Base-by-base conservation (phyloP, 2,888 invertebrate genomes). In the Dione vanillae region DNA sequence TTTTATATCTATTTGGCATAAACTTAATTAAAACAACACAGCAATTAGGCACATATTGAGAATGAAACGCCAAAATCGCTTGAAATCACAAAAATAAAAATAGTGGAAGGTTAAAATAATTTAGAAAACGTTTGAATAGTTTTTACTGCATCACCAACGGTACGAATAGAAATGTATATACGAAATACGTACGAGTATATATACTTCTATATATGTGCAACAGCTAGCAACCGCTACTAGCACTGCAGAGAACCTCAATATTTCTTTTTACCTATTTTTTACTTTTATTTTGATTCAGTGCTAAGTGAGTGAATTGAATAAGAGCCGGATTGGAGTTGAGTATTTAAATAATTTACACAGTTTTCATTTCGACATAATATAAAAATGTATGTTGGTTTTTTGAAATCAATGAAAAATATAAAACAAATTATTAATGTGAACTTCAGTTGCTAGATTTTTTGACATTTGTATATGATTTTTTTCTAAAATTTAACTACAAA, bases 201-300 rank as follows among this genome's bases (percentile, higher is more conserved):
- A 40, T 40, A 11, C 27, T 27, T 27, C 27, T 40, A 40, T 7
- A 40, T 20, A 19, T 19, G 19, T 6, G 37, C 35, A 37, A 54
- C 54, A 54, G 16, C 10, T 9, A 54, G 35, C n/a, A 35, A 54
- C 37, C 56, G 16, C 37, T 56, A 16, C 56, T 16, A 37, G 56
- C 37, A 40, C 56, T 56, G 56, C 56, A 56, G 56, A 56, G 56
- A 49, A 49, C 56, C 56, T 56, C 11, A 16, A 56, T 40, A 10
- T 56, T 40, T 10, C 19, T 20, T 49, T 49, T 49, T 49, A 49
- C 11, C 2, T 5, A 11, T 10, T 20, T 19, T 49, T 49, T 9
- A 11, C 16, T 40, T 56, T 56, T 37, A 40, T 56, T 56, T 37
- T 56, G 37, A 40, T 56, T 37, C 16, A 40, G 56, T 16, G n/a